These are phyloP conservation scores for Carassius carassius DNA, from an alignment of 2,113 vertebrate species.

Conservation along the genomic window DNA sequence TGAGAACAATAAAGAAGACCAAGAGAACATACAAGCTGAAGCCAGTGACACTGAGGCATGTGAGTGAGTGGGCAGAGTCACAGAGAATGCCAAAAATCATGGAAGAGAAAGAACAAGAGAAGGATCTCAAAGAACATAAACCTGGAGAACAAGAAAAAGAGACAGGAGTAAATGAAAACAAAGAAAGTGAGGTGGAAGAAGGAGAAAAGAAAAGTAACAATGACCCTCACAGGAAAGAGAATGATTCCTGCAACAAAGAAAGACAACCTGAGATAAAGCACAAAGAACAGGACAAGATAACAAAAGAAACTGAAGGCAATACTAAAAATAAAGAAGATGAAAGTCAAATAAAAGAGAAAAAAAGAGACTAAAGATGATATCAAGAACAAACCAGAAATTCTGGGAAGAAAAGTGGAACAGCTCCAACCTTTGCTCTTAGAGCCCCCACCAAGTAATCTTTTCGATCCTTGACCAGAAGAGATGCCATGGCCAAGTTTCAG, in stretches of 20 bases:
- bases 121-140: background rate
- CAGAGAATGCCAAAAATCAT: conserved; percentile 33
- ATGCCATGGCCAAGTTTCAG: conserved; percentile 78
- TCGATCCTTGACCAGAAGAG: conserved; percentile 66
- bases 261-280: background rate
- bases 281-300: conserved; percentile 15
- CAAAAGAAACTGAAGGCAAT: conserved; percentile 35
- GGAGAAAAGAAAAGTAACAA: conserved; percentile 23
- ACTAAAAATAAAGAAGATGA: conserved; percentile 3
- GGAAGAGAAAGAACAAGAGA: conserved; percentile 36
- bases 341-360: conserved; percentile 34
- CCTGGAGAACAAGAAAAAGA: conserved; percentile 19
- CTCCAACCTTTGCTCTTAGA: conserved; percentile 48
- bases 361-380: conserved; percentile 48
- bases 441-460: conserved; percentile 47
- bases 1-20: conserved; percentile 1
- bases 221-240: background rate
- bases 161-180: conserved; percentile 12
- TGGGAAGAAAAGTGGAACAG: conserved; percentile 56
- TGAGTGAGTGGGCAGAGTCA: background rate
- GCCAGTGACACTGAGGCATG: background rate
- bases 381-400: conserved; percentile 63
- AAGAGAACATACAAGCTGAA: background rate
- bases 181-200: conserved; percentile 10
- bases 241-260: background rate